Percentiles rank a stretch among this genome's conserved stretches.
Evolutionary conservation across 2,113 vertebrate species (phyloP).

Genomic region (Entomyzon cyanotis): DNA sequence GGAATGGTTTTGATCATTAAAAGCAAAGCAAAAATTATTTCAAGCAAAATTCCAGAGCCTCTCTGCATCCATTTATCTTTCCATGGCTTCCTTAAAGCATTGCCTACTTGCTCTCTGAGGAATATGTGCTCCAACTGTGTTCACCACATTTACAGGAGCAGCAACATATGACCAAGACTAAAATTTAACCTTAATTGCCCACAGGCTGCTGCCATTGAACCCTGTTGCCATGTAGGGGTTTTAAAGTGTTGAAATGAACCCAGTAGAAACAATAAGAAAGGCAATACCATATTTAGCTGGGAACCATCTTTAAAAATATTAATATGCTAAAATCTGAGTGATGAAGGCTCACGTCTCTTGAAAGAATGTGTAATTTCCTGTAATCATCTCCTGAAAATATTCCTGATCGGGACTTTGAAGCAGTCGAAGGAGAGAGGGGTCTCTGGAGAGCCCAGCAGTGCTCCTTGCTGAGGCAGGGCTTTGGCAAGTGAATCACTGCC

Average conservation of each 20-base stretch:
- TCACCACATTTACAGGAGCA: constrained; percentile 56
- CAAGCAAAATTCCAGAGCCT: constrained; percentile 48
- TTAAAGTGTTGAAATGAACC: not conserved
- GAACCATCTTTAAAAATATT: not conserved
- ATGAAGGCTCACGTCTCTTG: not conserved
- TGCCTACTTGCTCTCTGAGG: constrained; percentile 47
- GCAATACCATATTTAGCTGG: not conserved
- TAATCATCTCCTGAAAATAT: constrained; percentile 1
- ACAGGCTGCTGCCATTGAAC: constrained; percentile 11
- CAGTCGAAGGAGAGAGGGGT: not conserved
- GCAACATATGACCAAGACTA: constrained; percentile 46
- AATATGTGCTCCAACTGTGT: constrained; percentile 51
- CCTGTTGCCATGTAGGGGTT: not conserved
- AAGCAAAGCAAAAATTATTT: constrained; percentile 66
- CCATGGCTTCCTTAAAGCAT: constrained; percentile 54
- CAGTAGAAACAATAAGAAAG: not conserved
- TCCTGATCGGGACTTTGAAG: not conserved
- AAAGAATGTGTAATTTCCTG: constrained; percentile 38
- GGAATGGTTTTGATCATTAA: constrained; percentile 67
- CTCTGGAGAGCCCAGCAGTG: not conserved
- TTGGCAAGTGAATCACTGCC: constrained; percentile 33
- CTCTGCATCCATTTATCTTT: constrained; percentile 57
- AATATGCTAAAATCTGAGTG: not conserved
- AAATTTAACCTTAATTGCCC: constrained; percentile 37
- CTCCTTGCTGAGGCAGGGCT: constrained; percentile 43